Conservation (phyloP, 2,888 invertebrate species). For the Odontomyia ornata region DNA sequence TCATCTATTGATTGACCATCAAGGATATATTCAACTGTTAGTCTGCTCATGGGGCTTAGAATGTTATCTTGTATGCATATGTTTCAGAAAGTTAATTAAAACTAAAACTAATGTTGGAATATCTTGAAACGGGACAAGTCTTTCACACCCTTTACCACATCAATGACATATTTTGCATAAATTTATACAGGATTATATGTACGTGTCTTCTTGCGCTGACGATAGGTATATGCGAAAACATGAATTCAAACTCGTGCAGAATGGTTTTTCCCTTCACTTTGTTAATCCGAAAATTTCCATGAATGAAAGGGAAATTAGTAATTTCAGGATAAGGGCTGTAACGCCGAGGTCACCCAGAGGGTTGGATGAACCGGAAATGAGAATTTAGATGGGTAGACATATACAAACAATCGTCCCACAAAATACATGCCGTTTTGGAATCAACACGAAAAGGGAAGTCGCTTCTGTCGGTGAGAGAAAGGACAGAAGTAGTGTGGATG, state of each 20-base stretch:
- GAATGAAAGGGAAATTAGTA: constrained; percentile 46
- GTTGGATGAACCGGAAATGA: constrained; percentile 37
- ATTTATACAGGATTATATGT: background rate
- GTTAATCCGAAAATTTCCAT: constrained; percentile 10
- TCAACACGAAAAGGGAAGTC: constrained; percentile 18
- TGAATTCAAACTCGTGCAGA: background rate
- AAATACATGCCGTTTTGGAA: background rate
- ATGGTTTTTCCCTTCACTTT: background rate
- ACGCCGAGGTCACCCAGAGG: constrained; percentile 42
- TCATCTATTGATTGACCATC: constrained; percentile 8
- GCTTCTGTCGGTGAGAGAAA: background rate
- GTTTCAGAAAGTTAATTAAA: background rate
- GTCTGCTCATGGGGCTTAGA: too few relatives aligned
- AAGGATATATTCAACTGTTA: background rate
- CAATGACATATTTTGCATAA: constrained; percentile 18
- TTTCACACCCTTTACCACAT: constrained; percentile 8
- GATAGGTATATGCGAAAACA: background rate
- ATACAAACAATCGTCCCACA: constrained; percentile 2
- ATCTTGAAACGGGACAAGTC: too few relatives aligned
- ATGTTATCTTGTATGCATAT: too few relatives aligned
- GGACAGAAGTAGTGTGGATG: too few relatives aligned
- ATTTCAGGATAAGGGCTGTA: constrained; percentile 45
- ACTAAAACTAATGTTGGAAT: background rate
- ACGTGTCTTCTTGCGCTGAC: background rate
- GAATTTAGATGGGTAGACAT: constrained; percentile 5